phyloP scores from a whole-genome alignment of 2,797 vertebrate genomes.

The Onychomys arenicola region DNA sequence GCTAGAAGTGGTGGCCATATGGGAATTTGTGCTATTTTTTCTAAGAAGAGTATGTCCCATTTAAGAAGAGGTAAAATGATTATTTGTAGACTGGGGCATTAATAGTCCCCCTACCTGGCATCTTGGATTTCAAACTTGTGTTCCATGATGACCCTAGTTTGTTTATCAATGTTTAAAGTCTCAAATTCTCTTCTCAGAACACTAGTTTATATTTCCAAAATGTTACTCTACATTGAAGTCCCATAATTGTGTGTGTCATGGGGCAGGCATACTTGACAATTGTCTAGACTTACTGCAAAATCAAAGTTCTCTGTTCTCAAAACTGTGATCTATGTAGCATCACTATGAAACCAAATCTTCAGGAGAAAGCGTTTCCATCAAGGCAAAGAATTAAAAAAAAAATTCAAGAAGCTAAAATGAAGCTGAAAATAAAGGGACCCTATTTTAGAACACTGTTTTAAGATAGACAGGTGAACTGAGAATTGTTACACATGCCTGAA shows the following conservation, averaged over 20 bases:
- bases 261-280: too few relatives aligned
- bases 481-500: not conserved
- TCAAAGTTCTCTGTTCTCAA: not conserved
- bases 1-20: not conserved
- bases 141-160: not conserved
- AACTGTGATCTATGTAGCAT: not conserved
- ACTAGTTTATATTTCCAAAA: not conserved
- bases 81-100: not conserved
- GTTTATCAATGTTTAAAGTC: not conserved
- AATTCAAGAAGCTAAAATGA: not conserved
- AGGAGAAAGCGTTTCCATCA: constrained; percentile 27
- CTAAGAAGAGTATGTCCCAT: not conserved
- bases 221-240: not conserved
- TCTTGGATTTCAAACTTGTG: not conserved
- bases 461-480: not conserved
- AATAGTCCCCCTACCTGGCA: not conserved
- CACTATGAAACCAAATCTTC: not conserved
- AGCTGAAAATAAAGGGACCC: not conserved
- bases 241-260: not conserved
- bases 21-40: not conserved
- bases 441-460: not conserved
- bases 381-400: not conserved
- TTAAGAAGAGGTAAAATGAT: not conserved
- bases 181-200: not conserved
- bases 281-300: not conserved